Percentiles rank a stretch among this genome's conserved stretches.
Conservation (phyloP, 2,797 vertebrate genomes). For the Menidia menidia region DNA sequence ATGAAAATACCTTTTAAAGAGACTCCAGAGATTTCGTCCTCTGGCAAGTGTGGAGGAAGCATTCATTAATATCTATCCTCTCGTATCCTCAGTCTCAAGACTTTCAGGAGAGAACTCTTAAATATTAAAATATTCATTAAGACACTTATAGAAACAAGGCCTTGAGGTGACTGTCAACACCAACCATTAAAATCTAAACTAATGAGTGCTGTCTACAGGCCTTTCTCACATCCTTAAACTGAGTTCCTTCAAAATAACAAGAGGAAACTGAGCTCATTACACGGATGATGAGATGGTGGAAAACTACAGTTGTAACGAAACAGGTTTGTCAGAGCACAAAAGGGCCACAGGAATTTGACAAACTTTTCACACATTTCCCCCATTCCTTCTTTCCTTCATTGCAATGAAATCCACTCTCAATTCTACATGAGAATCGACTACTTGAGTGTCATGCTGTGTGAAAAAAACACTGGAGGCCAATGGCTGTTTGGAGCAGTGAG, state of each 20-base stretch:
- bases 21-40: neutral
- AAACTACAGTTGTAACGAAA: conserved; percentile 32
- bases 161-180: neutral
- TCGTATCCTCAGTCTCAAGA: conserved; percentile 4
- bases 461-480: neutral
- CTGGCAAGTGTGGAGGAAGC: neutral
- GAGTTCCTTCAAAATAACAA: neutral
- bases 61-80: neutral
- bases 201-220: neutral
- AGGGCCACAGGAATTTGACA: no score
- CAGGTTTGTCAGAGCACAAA: neutral
- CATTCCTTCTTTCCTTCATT: neutral
- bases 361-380: no score
- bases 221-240: neutral
- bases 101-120: neutral
- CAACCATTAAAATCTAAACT: neutral
- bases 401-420: neutral
- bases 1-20: neutral
- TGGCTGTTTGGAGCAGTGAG: neutral
- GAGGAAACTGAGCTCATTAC: neutral
- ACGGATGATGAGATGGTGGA: conserved; percentile 2
- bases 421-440: neutral
- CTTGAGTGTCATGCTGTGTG: neutral
- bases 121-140: conserved; percentile 8
- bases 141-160: neutral